A percentile compares a stretch with the other conserved stretches of the same genome.
These are phyloP conservation scores for Labeo calbasu DNA, from an alignment of 2,797 vertebrate species.

Conservation along the genomic window DNA sequence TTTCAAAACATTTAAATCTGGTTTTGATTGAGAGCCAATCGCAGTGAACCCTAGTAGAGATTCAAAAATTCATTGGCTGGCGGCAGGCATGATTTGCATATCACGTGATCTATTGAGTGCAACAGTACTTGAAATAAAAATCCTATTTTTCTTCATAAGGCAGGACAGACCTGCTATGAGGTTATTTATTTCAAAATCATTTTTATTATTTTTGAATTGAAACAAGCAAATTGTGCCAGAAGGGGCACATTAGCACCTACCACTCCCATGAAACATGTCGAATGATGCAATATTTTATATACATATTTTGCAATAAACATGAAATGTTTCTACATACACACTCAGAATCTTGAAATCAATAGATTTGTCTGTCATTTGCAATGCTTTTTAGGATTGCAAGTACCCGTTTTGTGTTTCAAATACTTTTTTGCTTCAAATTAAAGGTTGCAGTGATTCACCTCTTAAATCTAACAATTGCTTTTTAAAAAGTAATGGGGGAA, in stretches of 20 bases:
- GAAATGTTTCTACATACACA: neutral
- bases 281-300: neutral
- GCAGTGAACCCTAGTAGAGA: constrained; percentile 13
- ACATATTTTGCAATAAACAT: neutral
- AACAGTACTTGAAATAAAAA: neutral
- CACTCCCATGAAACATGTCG: neutral
- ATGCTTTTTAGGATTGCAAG: too few relatives aligned
- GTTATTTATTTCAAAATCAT: too few relatives aligned
- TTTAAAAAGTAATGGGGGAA: neutral
- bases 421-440: neutral
- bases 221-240: neutral
- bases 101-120: neutral
- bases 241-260: too few relatives aligned
- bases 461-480: neutral
- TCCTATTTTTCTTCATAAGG: neutral
- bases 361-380: neutral
- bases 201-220: neutral
- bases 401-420: neutral
- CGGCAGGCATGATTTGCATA: neutral
- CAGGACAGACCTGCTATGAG: neutral
- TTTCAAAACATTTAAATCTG: constrained; percentile 40
- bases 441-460: neutral
- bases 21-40: constrained; percentile 26
- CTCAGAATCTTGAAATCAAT: neutral
- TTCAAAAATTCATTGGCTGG: constrained; percentile 14